These are phyloP conservation scores for Adelphocoris suturalis DNA, from an alignment of 2,888 invertebrate genomes.

Conservation along the genomic window DNA sequence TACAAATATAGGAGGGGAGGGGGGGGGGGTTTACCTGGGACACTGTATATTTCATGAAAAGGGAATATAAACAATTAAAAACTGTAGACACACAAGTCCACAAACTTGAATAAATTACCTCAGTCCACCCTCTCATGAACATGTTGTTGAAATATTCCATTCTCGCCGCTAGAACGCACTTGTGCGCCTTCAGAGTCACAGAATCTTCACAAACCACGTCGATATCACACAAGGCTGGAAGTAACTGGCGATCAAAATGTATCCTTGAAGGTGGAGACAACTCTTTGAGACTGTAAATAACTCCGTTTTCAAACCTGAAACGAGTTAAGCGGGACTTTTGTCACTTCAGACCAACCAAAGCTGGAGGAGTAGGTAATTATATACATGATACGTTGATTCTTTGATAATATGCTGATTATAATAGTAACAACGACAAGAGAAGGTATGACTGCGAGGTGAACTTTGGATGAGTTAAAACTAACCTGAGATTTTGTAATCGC, in stretches of 20 bases:
- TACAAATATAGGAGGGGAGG: too few relatives aligned
- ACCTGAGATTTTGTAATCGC: slow-evolving; percentile 40
- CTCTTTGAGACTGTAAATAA: not conserved
- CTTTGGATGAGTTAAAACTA: not conserved
- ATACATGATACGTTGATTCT: too few relatives aligned
- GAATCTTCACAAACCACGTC: slow-evolving; percentile 78
- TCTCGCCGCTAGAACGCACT: slow-evolving; percentile 88
- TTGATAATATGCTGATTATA: too few relatives aligned
- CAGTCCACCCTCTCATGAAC: slow-evolving; percentile 89
- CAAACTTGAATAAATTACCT: slow-evolving; percentile 80
- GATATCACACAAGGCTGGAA: slow-evolving; percentile 78
- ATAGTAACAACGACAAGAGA: too few relatives aligned
- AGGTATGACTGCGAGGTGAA: too few relatives aligned
- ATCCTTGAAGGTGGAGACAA: not conserved
- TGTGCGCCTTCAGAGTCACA: slow-evolving; percentile 84
- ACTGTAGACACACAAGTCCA: not conserved
- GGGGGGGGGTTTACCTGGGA: too few relatives aligned
- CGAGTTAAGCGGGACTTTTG: not conserved
- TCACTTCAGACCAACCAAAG: not conserved
- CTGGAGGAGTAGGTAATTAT: slow-evolving; percentile 3
- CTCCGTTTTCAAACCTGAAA: slow-evolving; percentile 60
- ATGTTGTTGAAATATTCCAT: slow-evolving; percentile 93
- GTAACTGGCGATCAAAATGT: slow-evolving; percentile 70
- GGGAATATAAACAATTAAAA: not conserved
- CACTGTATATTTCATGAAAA: not conserved